Conservation (phyloP, 2,113 vertebrate genomes). For the Platysteira castanea region DNA sequence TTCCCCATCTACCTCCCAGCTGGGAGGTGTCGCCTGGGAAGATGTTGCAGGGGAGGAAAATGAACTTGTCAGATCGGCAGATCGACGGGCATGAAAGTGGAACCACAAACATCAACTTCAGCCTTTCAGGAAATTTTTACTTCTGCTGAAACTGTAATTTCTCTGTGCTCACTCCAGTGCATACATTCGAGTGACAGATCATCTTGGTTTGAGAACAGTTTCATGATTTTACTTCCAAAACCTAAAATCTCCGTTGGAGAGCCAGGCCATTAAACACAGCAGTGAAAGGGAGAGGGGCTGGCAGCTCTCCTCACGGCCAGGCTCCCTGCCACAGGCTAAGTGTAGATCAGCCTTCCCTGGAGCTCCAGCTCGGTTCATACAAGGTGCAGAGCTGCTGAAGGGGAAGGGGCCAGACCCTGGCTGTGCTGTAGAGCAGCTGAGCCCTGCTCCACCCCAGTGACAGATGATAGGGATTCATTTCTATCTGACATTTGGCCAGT, state of each 20-base stretch:
- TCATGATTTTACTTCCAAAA: background rate
- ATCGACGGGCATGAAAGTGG: background rate
- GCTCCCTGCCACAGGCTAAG: constrained; percentile 26
- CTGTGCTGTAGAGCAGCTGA: background rate
- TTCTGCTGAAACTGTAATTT: constrained; percentile 30
- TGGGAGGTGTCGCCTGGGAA: background rate
- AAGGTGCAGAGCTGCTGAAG: background rate
- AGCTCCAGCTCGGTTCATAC: background rate
- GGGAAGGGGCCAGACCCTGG: background rate
- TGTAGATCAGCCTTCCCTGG: background rate
- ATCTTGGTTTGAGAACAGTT: background rate
- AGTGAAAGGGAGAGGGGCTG: background rate
- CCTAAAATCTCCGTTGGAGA: background rate
- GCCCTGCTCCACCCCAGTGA: background rate
- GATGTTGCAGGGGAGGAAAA: background rate
- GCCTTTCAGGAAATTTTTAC: background rate
- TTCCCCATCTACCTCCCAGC: background rate
- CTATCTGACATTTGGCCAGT: background rate
- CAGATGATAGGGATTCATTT: background rate
- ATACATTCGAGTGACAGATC: background rate
- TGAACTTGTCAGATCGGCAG: background rate
- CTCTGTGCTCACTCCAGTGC: background rate
- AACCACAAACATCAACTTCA: background rate
- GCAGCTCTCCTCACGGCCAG: constrained; percentile 22
- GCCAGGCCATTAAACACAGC: background rate